Evolutionary conservation across 2,888 invertebrate species (phyloP), one percentile per base, ranked within the genome.

Genomic region (Plagodis pulveraria): DNA sequence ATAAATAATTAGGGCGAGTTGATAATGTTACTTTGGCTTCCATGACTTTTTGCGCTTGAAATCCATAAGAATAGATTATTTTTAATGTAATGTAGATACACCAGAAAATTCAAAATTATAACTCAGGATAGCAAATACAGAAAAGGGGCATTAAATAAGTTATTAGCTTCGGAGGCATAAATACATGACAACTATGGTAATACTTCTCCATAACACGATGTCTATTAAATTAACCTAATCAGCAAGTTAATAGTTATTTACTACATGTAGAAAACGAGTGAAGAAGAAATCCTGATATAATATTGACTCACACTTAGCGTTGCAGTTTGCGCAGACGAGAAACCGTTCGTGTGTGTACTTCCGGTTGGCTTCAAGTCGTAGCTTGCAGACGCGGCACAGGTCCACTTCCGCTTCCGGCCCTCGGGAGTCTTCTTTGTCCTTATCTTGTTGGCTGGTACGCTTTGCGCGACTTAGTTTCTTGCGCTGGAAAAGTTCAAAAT

Each of bases 281-380:
- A 2, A 22, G 1, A 2, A 2, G 22, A 22, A 22, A 22, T 22
- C 22, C 22, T 22, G 22, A 22, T 22, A 22, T 22, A 22, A 22
- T 22, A 22, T 22, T 22, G 22, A 67, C 87, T 86, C 80, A 94
- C 95, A 87, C 77, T 93, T 93, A 46, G 93, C 91, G 66, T 93
- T 89, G 75, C 95, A 95, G 62, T 89, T 89, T 64, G 93, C 89
- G 82, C 94, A 95, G 66, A 92, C 92, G 67, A 95, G 92, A 85
- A 94, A 94, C 60, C 93, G 83, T 81, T 95, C 95, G 71, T 94
- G 94, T 74, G 94, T 87, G 77, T 94, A 87, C 75, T 91, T 90
- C 61, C 92, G 84, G 86, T 94, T 94, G 65, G 92, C 92, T 78
- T 94, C 94, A 59, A 94, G 93, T 49, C 93, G 88, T 75, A 93